Base-by-base conservation (phyloP, 2,113 vertebrate genomes). In the Chelonoidis abingdonii region DNA sequence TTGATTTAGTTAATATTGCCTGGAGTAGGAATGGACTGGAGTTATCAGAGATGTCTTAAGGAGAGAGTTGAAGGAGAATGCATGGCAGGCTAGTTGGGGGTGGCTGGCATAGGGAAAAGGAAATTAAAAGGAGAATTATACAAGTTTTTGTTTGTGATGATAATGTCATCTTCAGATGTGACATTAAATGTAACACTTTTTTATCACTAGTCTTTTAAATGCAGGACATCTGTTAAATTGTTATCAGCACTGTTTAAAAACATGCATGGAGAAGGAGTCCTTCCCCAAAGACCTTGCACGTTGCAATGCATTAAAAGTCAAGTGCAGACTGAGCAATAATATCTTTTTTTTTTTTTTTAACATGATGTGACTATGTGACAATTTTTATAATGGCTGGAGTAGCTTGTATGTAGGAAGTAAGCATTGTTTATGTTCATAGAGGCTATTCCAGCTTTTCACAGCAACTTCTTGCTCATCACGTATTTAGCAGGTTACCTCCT, bases 91-190 rank as follows among this genome's bases (percentile, higher is more conserved):
- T 88, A 2, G 41, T 54, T 1, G 6, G 8, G 10, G 5, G 91
- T 91, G 52, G 47, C 87, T 95, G 93, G 86, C 93, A 93, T 57
- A 11, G 38, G 12, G 95, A 80, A 65, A 57, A 89, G 79, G 93
- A 95, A 86, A 57, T 84, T 89, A 95, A 93, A 91, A 29, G 6
- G 3, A 41, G 57, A 88, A 82, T 76, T 96, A 91, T 1, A 83
- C 93, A 95, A 97, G 95, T 84, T 8, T 2, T 31, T 50, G 50
- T 80, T 87, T 50, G 5, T 53, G 52, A 10, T 59, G 62, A 93
- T 88, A 24, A 80, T 10, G 38, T 17, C 0, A 54, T 19, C 47
- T 57, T 59, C 84, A 3, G 0, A 69, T 1, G 72, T 14, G 38
- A 5, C 10, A 0, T 44, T 65, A 85, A 75, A 62, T 38, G 75